Conservation (phyloP, 2,797 vertebrate genomes). For the Gymnopithys bicolor region DNA sequence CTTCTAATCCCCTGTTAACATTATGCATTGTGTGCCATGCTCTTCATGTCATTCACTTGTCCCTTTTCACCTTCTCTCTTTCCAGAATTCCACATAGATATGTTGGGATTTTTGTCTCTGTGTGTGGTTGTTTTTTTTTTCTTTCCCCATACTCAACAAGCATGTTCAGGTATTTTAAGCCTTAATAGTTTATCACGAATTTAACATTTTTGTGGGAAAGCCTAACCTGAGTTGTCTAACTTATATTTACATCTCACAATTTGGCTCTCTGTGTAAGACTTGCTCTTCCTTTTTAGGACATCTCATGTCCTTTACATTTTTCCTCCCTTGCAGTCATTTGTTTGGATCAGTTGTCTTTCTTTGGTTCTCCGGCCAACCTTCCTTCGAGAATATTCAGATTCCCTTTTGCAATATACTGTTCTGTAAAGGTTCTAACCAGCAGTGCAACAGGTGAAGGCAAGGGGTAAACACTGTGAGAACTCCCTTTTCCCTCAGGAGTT, state of each 20-base stretch:
- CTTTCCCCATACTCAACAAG: accelerated
- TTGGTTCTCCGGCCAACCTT: not conserved
- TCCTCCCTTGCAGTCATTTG: not conserved
- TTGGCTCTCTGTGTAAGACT: not conserved
- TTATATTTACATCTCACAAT: not conserved
- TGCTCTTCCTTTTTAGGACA: not conserved
- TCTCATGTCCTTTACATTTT: not conserved
- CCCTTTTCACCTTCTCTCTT: not conserved
- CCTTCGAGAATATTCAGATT: not conserved
- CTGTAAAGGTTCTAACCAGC: not conserved
- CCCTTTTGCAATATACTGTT: not conserved
- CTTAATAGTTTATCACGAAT: not conserved
- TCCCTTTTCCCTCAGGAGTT: not conserved
- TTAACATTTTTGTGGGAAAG: not conserved
- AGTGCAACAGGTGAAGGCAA: not conserved
- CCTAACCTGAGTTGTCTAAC: not conserved
- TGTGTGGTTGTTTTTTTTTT: not conserved
- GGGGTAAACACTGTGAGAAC: not conserved
- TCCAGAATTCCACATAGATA: not conserved
- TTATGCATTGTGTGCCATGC: not conserved
- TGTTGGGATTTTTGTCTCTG: not conserved
- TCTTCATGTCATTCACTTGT: not conserved
- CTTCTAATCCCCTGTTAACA: not conserved
- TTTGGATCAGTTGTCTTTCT: not conserved
- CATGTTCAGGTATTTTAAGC: not conserved